Conservation (phyloP, 2,113 vertebrate genomes). For the Saguinus imperator region DNA sequence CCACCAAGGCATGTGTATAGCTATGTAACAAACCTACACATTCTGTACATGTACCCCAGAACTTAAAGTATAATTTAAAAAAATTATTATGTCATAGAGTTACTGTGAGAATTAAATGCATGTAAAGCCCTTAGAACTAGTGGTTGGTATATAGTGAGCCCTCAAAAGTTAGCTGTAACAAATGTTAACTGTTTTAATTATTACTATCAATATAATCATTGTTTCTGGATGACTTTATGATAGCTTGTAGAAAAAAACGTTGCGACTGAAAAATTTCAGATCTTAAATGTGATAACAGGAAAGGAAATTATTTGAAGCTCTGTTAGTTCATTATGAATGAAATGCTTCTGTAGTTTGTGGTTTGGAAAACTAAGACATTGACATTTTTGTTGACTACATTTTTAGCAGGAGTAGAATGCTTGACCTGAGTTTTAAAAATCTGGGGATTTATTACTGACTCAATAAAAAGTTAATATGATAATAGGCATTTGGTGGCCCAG, state of each 20-base stretch:
- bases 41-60: no score
- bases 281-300: not conserved
- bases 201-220: not conserved
- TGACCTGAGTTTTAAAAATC: slow-evolving; percentile 43
- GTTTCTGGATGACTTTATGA: not conserved
- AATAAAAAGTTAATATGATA: slow-evolving; percentile 31
- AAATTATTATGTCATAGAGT: not conserved
- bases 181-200: not conserved
- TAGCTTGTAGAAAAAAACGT: not conserved
- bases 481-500: slow-evolving; percentile 31
- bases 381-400: slow-evolving; percentile 62
- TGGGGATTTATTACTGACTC: slow-evolving; percentile 36
- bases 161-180: not conserved
- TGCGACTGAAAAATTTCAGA: not conserved
- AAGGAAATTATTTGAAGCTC: slow-evolving; percentile 40
- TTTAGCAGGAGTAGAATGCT: slow-evolving; percentile 39
- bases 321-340: slow-evolving; percentile 52
- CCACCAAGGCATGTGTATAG: no score
- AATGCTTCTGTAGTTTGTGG: slow-evolving; percentile 57
- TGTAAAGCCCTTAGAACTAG: not conserved
- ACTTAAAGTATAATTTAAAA: no score
- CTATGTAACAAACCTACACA: no score
- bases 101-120: not conserved
- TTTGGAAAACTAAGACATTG: slow-evolving; percentile 51
- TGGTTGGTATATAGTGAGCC: not conserved